phyloP scores from a whole-genome alignment of 1,140 invertebrate genomes.

The Drosophila navojoa region DNA sequence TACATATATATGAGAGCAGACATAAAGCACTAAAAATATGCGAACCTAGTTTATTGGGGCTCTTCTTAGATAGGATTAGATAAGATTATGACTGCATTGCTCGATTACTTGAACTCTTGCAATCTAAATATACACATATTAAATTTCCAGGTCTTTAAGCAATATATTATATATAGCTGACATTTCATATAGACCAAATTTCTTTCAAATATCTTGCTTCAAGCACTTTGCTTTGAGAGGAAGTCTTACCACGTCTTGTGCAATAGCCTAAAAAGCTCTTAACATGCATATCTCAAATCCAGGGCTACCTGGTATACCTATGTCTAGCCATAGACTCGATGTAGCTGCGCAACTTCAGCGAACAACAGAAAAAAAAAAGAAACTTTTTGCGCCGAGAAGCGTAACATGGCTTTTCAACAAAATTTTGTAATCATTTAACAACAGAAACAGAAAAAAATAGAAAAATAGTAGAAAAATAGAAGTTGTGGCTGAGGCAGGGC shows the following conservation, averaged over 20 bases:
- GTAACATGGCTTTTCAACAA: conserved; percentile 80
- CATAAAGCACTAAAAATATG: not conserved
- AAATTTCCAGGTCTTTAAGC: too few species aligned
- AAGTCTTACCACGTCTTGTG: conserved; percentile 65
- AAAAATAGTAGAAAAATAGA: conserved; percentile 31
- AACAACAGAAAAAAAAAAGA: conserved; percentile 60
- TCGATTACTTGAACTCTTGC: too few species aligned
- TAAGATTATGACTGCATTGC: not conserved
- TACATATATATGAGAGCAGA: not conserved
- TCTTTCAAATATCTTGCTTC: too few species aligned
- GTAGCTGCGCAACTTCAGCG: conserved; percentile 70
- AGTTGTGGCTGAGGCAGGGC: conserved; percentile 49
- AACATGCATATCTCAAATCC: conserved; percentile 51
- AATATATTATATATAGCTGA: too few species aligned
- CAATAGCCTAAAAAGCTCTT: conserved; percentile 52
- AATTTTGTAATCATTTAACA: conserved; percentile 83
- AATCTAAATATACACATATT: too few species aligned
- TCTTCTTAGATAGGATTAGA: conserved; percentile 16
- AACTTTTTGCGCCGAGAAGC: conserved; percentile 79
- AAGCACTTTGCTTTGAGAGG: conserved; percentile 21
- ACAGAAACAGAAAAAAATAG: conserved; percentile 37
- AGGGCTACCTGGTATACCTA: conserved; percentile 27
- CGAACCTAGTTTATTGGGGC: not conserved
- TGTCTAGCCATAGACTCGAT: conserved; percentile 43
- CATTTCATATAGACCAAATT: too few species aligned